Conservation (phyloP, 2,797 vertebrate genomes). For the Cossypha dichroa region DNA sequence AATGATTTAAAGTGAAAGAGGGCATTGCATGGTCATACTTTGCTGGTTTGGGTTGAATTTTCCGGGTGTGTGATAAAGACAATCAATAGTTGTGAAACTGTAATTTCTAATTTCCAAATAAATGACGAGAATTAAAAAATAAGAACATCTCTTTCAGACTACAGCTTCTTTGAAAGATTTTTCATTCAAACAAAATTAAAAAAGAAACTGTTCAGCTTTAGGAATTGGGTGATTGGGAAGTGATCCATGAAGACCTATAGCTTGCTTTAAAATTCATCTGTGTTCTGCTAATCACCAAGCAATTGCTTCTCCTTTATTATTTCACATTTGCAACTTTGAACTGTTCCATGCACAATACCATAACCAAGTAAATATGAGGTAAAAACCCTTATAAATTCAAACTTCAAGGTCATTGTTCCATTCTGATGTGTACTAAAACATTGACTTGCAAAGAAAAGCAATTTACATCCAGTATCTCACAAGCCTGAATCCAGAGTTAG, state of each 20-base stretch:
- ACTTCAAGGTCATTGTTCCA: not conserved
- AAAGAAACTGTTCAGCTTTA: not conserved
- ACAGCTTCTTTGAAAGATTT: not conserved
- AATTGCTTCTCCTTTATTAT: not conserved
- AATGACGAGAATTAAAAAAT: not conserved
- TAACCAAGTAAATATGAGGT: not conserved
- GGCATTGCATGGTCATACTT: not conserved
- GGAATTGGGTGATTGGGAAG: not conserved
- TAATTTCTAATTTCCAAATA: not conserved
- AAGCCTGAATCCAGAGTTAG: not conserved
- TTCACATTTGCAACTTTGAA: not conserved
- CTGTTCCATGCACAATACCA: not conserved
- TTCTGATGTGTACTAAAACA: not conserved
- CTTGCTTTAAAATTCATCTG: not conserved
- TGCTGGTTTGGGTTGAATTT: not conserved
- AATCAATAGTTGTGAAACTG: not conserved
- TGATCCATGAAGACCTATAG: not conserved
- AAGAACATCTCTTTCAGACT: not conserved
- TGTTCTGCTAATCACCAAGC: not conserved
- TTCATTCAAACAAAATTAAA: not conserved
- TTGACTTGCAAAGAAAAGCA: not conserved
- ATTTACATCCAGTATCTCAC: not conserved
- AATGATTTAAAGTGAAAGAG: constrained; percentile 1
- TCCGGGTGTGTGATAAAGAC: not conserved
- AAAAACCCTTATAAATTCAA: not conserved